Evolutionary conservation across 2,113 vertebrate species (phyloP), one percentile per base, ranked within the genome.

Genomic region (Theristicus caerulescens): DNA sequence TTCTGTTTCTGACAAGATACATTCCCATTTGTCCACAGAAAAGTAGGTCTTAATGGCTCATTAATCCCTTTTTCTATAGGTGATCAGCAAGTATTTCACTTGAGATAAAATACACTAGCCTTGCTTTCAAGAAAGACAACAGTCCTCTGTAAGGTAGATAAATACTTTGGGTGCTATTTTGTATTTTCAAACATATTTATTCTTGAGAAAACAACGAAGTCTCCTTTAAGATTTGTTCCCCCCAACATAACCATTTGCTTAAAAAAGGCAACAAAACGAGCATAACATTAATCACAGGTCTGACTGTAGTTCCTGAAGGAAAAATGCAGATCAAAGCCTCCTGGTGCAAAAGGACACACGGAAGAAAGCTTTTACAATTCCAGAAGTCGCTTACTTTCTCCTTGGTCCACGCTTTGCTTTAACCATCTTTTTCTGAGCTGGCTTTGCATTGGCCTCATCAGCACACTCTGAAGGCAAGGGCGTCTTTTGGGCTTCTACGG

Each of bases 301-400:
- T 19, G 20, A 55, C 22, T 70, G 13, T 31, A 55, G 26, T 15
- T 44, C 22, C 58, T 72, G 31, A 77, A 59, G 22, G 32, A 59
- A 65, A 94, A 94, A 62, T 8, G 7, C 22, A 47, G n/a, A 26
- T 55, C 49, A 71, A 70, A 59, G 13, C 12, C 32, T 58, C 22
- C 29, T 18, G 9, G 34, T 79, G 12, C n/a, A 55, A 73, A 85
- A 78, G 8, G 22, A 34, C 55, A 57, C 17, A 22, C 10, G 71
- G 31, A 46, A 65, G 36, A 61, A 73, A 40, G 19, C 24, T 64
- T 49, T 34, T 19, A 29, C 13, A 42, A 19, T 25, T 44, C 25
- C 16, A 21, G 22, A 55, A 36, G 13, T 19, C 36, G 98, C 99
- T 97, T 82, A 99, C 99, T 98, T 99, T 96, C 97, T 99, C 71